Percentiles rank a stretch among this genome's conserved stretches.
phyloP scores from a whole-genome alignment of 2,113 vertebrate species.

The Rissa tridactyla region DNA sequence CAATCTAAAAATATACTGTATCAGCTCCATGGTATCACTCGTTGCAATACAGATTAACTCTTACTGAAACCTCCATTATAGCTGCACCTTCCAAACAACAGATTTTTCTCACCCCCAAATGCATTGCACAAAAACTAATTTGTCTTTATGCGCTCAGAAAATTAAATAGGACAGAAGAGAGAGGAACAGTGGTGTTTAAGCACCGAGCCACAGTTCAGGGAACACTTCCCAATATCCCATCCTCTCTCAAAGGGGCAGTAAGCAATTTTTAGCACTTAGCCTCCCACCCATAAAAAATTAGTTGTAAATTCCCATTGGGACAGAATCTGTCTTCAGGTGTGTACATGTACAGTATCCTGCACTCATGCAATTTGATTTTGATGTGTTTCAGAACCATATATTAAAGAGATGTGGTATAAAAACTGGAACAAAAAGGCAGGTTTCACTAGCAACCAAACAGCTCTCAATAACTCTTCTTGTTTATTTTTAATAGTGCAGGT shows the following conservation, averaged over 20 bases:
- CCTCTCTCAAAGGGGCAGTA: background rate
- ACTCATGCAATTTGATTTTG: background rate
- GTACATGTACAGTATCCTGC: background rate
- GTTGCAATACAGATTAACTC: background rate
- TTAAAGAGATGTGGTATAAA: background rate
- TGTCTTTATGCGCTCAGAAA: background rate
- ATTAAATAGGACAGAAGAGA: background rate
- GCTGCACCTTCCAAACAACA: background rate
- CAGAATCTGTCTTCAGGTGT: background rate
- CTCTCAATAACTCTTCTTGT: background rate
- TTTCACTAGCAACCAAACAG: background rate
- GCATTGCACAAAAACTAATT: background rate
- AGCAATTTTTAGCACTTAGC: background rate
- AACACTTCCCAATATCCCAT: background rate
- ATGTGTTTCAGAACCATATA: background rate
- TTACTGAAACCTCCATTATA: background rate
- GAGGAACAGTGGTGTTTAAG: background rate
- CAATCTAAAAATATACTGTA: conserved; percentile 5
- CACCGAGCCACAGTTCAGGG: background rate
- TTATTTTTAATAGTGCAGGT: background rate
- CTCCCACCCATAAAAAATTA: background rate
- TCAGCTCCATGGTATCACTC: background rate
- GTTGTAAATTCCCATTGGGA: background rate
- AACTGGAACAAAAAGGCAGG: background rate
- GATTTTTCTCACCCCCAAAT: background rate